Evolutionary conservation across 2,888 invertebrate genomes (phyloP), one percentile per base, ranked within the genome.

Genomic region (Alsophila aescularia): DNA sequence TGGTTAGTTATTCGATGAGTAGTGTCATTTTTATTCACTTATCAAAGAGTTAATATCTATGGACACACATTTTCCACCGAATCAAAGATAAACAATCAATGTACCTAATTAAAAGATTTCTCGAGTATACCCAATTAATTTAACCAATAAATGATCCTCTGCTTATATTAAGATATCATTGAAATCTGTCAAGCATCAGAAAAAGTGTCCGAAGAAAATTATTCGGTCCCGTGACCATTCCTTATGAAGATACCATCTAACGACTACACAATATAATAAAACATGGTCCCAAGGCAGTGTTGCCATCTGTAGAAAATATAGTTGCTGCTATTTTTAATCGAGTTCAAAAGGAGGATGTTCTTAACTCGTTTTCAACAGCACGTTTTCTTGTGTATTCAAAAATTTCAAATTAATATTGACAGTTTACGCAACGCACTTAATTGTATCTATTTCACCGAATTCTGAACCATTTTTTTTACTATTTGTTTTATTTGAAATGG

Each of bases 151-250:
- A 56, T 51, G 55, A 36, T 50, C 55, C 24, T 8, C 15, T 6
- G 48, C 12, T 14, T 55, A 27, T 29, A 50, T 56, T 51, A 50
- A 56, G 50, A 50, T 56, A 56, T 56, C 55, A 34, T 37, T 50
- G 21, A 56, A 41, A 56, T 51, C 55, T 56, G 55, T 56, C 55
- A 56, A 47, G 36, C 50, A 51, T 56, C 55, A 56, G 50, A 56
- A 56, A 56, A 56, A 56, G 45, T 56, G 40, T 41, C 13, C 15
- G 1, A 2, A 3, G 35, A 36, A 36, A 56, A 40, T 51, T 56
- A 56, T 51, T 50, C 12, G 45, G 16, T 15, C 13, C 41, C 35
- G 50, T 37, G 55, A 42, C 50, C 55, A 56, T 56, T 56, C 42
- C 36, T 56, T 56, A 56, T 9, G 3, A 24, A 34, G 55, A 56